Percentiles rank a stretch among this genome's conserved stretches.
Evolutionary conservation across 1,140 invertebrate species (phyloP).

Genomic region (Aradophagus sp.): DNA sequence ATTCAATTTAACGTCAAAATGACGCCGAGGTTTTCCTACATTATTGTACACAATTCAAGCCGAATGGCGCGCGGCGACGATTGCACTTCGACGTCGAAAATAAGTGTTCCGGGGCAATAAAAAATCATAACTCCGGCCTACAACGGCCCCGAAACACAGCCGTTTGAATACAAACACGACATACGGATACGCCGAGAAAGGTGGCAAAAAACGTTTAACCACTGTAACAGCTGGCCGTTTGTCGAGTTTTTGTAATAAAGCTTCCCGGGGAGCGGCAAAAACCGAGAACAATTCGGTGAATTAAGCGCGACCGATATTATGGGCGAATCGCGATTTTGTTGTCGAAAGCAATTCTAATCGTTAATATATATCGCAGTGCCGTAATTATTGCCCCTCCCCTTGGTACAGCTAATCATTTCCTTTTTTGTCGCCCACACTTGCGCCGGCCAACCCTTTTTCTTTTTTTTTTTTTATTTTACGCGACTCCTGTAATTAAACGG

Average conservation of each 20-base stretch:
- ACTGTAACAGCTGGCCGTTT: constrained; percentile 70
- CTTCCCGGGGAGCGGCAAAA: constrained; percentile 62
- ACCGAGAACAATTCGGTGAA: constrained; percentile 63
- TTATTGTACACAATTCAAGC: too few relatives aligned
- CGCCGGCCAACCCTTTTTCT: too few relatives aligned
- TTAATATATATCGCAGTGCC: constrained; percentile 7
- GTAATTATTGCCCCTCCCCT: constrained; percentile 18
- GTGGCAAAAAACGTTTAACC: constrained; percentile 55
- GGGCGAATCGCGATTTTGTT: constrained; percentile 65
- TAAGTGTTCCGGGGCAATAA: too few relatives aligned
- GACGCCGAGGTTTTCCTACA: too few relatives aligned
- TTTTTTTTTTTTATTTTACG: too few relatives aligned
- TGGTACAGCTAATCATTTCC: too few relatives aligned
- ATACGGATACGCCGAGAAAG: constrained; percentile 40
- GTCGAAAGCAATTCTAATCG: constrained; percentile 41
- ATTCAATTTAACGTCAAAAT: too few relatives aligned
- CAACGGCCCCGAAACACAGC: constrained; percentile 24
- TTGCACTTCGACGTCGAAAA: too few relatives aligned
- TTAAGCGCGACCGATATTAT: constrained; percentile 68
- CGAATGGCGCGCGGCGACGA: too few relatives aligned
- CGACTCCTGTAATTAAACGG: too few relatives aligned
- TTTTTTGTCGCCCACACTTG: too few relatives aligned
- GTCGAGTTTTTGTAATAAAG: constrained; percentile 73
- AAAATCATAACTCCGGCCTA: too few relatives aligned
- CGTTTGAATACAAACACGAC: constrained; percentile 49